These are phyloP conservation scores for Eulacestoma nigropectus DNA, from an alignment of 2,113 vertebrate species.

Conservation along the genomic window DNA sequence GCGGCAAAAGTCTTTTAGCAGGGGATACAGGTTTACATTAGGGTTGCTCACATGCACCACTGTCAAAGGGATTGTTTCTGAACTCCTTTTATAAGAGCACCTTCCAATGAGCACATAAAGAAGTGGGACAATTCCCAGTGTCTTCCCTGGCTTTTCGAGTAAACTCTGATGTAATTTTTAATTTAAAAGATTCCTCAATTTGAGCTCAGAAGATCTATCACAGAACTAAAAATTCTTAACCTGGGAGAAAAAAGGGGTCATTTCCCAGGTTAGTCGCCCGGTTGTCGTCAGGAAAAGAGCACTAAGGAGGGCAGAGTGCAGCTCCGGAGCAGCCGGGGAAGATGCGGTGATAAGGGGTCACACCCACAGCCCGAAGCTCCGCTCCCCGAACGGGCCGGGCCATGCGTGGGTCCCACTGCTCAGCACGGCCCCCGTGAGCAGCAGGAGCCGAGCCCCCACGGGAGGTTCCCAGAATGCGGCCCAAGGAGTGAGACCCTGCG, in stretches of 20 bases:
- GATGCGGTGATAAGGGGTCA: not conserved
- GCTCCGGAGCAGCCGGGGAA: not conserved
- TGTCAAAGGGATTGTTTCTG: conserved; percentile 41
- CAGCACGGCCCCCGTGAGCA: rapidly evolving
- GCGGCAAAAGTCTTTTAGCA: conserved; percentile 54
- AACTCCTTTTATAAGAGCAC: not conserved
- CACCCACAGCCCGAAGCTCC: rapidly evolving
- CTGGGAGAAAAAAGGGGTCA: not conserved
- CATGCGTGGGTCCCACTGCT: not conserved
- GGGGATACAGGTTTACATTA: conserved; percentile 16
- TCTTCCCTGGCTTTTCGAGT: not conserved
- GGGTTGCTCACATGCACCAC: conserved; percentile 53
- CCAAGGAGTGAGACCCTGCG: not conserved
- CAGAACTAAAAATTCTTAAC: conserved; percentile 4
- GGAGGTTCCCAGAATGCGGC: not conserved
- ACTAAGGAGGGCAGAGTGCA: not conserved
- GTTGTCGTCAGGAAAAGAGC: not conserved
- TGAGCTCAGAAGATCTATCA: conserved; percentile 34
- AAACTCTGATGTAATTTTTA: not conserved
- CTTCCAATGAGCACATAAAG: not conserved
- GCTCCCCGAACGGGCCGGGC: rapidly evolving
- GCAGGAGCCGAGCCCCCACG: not conserved
- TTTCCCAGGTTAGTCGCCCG: not conserved
- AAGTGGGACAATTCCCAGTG: not conserved
- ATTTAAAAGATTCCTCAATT: conserved; percentile 19